Evolutionary conservation across 1,140 invertebrate species (phyloP).

Genomic region (Cheumatopsyche charites): DNA sequence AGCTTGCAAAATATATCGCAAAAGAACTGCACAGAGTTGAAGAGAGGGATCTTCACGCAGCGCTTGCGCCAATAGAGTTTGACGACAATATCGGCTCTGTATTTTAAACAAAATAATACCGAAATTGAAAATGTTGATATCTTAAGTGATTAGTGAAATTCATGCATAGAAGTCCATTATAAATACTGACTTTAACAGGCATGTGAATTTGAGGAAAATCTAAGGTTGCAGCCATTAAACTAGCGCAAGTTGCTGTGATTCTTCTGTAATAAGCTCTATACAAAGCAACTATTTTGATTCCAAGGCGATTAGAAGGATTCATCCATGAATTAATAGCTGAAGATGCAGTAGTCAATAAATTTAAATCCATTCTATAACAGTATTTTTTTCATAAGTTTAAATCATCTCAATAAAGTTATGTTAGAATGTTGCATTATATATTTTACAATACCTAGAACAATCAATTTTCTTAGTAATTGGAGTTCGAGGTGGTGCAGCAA

Average conservation of each 20-base stretch:
- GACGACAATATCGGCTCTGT: slow-evolving; percentile 86
- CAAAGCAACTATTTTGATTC: slow-evolving; percentile 81
- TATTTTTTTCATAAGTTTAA: too few species aligned
- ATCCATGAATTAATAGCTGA: slow-evolving; percentile 97
- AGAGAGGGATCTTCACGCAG: slow-evolving; percentile 95
- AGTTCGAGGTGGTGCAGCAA: slow-evolving; percentile 92
- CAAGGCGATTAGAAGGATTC: slow-evolving; percentile 90
- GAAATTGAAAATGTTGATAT: neutral
- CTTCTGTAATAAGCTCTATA: slow-evolving; percentile 76
- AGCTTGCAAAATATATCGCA: slow-evolving; percentile 81
- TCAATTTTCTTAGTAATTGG: slow-evolving; percentile 95
- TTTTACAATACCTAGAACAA: slow-evolving; percentile 90
- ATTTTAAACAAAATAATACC: neutral
- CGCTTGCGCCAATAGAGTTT: slow-evolving; percentile 88
- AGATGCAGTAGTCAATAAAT: slow-evolving; percentile 92
- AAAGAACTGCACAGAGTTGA: slow-evolving; percentile 88
- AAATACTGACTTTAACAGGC: slow-evolving; percentile 69
- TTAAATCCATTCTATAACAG: slow-evolving; percentile 88
- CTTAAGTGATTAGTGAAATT: neutral
- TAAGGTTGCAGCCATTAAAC: slow-evolving; percentile 92
- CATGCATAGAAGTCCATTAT: neutral
- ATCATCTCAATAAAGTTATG: neutral
- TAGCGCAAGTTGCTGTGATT: slow-evolving; percentile 87
- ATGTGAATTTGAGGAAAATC: slow-evolving; percentile 84
- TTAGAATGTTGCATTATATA: too few species aligned